Evolutionary conservation across 2,113 vertebrate genomes (phyloP).

Genomic region (Corythoichthys intestinalis): DNA sequence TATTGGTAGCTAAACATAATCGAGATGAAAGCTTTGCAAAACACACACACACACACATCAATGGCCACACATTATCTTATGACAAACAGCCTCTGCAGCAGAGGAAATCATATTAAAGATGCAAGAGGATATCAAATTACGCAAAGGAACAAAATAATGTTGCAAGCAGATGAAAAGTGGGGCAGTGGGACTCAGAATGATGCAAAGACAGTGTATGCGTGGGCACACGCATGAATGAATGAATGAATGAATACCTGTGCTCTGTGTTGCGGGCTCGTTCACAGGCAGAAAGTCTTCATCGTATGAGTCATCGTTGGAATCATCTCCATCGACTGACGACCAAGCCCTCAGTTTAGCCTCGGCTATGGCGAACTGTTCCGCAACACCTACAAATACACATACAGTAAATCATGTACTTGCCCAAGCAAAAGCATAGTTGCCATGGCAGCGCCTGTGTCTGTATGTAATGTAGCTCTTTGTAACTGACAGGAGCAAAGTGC

Average conservation of each 20-base stretch:
- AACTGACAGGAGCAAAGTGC: constrained; percentile 23
- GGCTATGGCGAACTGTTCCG: constrained; percentile 94
- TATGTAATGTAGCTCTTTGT: constrained; percentile 16
- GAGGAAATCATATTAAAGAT: constrained; percentile 73
- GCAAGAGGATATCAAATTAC: constrained; percentile 72
- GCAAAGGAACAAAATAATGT: constrained; percentile 56
- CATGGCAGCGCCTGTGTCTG: constrained; percentile 41
- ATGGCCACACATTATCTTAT: constrained; percentile 41
- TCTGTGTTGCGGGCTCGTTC: constrained; percentile 80
- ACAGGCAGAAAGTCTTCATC: constrained; percentile 86
- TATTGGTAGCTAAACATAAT: constrained; percentile 41
- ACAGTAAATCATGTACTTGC: constrained; percentile 17
- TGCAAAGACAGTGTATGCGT: constrained; percentile 7
- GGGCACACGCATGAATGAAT: constrained; percentile 27
- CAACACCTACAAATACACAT: constrained; percentile 74
- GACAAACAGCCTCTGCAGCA: constrained; percentile 42
- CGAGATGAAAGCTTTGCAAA: constrained; percentile 44
- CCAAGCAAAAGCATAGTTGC: constrained; percentile 22
- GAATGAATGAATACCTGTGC: constrained; percentile 70
- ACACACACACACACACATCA: constrained; percentile 24
- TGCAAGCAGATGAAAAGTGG: constrained; percentile 60
- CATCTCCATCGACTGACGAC: constrained; percentile 94
- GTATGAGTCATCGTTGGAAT: constrained; percentile 92
- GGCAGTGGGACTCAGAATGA: constrained; percentile 70
- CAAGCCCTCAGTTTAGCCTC: constrained; percentile 96